Evolutionary conservation across 2,113 vertebrate genomes (phyloP).

Genomic region (Edolisoma coerulescens): DNA sequence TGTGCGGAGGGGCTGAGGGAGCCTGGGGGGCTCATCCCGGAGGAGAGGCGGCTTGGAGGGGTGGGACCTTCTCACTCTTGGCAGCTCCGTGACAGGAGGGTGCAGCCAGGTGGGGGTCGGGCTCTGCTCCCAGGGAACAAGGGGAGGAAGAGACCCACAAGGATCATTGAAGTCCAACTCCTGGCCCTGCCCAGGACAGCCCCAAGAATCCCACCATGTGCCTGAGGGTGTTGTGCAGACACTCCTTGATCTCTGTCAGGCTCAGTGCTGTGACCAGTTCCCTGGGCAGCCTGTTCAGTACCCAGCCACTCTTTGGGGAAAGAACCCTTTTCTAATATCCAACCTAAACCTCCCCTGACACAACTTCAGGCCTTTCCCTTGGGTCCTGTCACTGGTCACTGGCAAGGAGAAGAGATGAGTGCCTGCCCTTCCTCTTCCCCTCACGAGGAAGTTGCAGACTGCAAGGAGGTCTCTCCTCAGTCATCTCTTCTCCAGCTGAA

Average conservation of each 20-base stretch:
- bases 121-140: neutral
- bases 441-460: neutral
- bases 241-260: neutral
- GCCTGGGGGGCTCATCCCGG: neutral
- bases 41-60: too few relatives aligned
- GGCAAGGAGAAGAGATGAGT: neutral
- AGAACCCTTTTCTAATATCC: neutral
- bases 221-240: neutral
- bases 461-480: neutral
- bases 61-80: accelerated
- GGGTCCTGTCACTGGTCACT: neutral
- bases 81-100: accelerated
- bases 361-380: neutral
- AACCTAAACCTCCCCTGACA: neutral
- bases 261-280: neutral
- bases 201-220: neutral
- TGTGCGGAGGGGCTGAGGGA: neutral
- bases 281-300: neutral
- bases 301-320: neutral
- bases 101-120: accelerated
- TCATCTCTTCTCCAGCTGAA: neutral
- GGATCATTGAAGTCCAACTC: neutral
- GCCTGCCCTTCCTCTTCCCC: neutral
- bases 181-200: neutral
- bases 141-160: neutral